These are phyloP conservation scores for Dromococcyx pavoninus DNA, from an alignment of 2,797 vertebrate genomes.

Conservation along the genomic window DNA sequence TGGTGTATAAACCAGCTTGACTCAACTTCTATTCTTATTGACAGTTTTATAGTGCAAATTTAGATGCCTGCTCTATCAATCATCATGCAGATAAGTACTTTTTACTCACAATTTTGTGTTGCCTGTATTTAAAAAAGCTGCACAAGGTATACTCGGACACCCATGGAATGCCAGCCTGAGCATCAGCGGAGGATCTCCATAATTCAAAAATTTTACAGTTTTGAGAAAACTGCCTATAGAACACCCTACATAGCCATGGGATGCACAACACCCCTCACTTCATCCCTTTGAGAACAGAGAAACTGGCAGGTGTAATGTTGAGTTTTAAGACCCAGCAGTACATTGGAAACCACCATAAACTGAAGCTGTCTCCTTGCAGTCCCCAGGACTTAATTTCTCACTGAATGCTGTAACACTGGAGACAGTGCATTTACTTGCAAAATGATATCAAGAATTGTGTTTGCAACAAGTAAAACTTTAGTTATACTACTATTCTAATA, in stretches of 20 bases:
- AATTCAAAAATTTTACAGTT: neutral
- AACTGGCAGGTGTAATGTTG: neutral
- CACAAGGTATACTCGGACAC: neutral
- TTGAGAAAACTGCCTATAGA: rapidly evolving
- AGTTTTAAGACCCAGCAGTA: neutral
- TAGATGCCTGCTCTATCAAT: neutral
- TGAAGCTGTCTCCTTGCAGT: neutral
- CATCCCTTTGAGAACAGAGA: neutral
- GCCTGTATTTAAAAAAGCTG: neutral
- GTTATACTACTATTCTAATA: neutral
- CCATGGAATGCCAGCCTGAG: neutral
- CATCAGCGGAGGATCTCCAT: neutral
- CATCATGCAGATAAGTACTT: neutral
- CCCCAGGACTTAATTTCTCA: neutral
- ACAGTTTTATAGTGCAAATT: neutral
- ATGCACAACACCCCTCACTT: neutral
- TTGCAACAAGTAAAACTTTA: neutral
- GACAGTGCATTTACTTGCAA: neutral
- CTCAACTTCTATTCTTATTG: neutral
- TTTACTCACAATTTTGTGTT: neutral
- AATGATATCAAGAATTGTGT: neutral
- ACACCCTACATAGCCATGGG: rapidly evolving
- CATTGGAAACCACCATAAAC: neutral
- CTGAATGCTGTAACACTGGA: neutral
- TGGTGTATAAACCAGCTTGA: neutral